Conservation (phyloP, 1,140 invertebrate genomes). For the Caerostris darwini region DNA sequence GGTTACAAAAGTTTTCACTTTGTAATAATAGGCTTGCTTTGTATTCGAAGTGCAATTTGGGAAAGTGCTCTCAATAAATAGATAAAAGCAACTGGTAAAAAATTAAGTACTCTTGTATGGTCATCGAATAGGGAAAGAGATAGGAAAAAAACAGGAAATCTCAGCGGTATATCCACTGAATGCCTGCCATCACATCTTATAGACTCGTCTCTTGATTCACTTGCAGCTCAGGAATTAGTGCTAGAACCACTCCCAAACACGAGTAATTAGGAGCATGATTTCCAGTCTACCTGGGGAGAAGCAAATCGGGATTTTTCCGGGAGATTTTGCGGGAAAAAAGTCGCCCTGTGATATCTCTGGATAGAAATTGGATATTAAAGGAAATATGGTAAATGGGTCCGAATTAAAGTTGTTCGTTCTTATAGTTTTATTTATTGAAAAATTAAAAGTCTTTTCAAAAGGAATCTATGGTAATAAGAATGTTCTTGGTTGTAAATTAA, state of each 20-base stretch:
- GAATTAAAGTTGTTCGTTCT: too few species aligned
- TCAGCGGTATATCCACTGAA: slow-evolving; percentile 1
- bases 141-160: slow-evolving; percentile 56
- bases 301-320: not conserved
- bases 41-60: slow-evolving; percentile 77
- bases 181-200: slow-evolving; percentile 54
- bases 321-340: not conserved
- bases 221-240: slow-evolving; percentile 65
- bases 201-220: slow-evolving; percentile 51
- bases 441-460: too few species aligned
- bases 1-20: slow-evolving; percentile 77
- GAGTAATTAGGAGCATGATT: slow-evolving; percentile 50
- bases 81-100: slow-evolving; percentile 75
- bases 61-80: slow-evolving; percentile 76
- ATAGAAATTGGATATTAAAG: too few species aligned
- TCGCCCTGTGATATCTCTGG: too few species aligned
- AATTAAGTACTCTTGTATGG: slow-evolving; percentile 66
- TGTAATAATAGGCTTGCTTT: slow-evolving; percentile 76
- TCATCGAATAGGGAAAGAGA: slow-evolving; percentile 72
- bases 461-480: too few species aligned
- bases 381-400: too few species aligned
- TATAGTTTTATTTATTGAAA: too few species aligned
- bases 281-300: not conserved
- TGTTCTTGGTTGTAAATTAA: too few species aligned
- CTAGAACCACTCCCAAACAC: slow-evolving; percentile 41